Base-by-base conservation (phyloP, 1,140 invertebrate species). In the Drosophila sechellia region DNA sequence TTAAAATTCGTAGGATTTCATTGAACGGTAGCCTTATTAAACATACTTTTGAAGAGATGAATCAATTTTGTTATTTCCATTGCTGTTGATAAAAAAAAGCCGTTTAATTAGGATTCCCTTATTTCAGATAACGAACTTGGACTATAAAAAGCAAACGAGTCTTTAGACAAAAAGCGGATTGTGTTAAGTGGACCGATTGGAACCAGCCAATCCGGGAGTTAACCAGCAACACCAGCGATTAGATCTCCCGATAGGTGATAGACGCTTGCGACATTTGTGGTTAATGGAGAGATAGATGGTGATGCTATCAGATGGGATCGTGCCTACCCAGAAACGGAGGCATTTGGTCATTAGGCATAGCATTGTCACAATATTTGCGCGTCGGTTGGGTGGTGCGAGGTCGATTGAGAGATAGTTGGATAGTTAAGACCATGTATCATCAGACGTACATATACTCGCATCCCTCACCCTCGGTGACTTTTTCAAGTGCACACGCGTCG, bases 311-410 rank as follows among this genome's bases (percentile, higher is more conserved):
- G 5, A 13, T 12, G 27, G 15, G 17, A 63, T 63, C 45, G 20
- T 64, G 58, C 35, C 60, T 52, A 10, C 31, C 22, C 42, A 22
- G 53, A 37, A 37, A n/a, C 22, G 8, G 10, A 45, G 20, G 53
- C 40, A 42, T 20, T 52, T 43, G 35, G 49, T 81, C 81, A 77
- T 84, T 85, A 85, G 81, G 42, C 52, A 3, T 42, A 20, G 72
- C 53, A 77, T 52, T 86, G 81, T 86, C 81, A 86, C 61, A 86
- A 86, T 87, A 86, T 87, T 86, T 87, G 65, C 72, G 56, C 37
- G 35, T 20, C 34, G 48, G 55, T 15, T 12, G 55, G 39, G 15
- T 50, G 37, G 52, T 49, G 59, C 34, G 31, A 46, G 61, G 34
- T 37, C 64, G 63, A 25, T 5, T 17, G 48, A 13, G 50, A 71